A percentile compares a stretch with the other conserved stretches of the same genome.
phyloP scores from a whole-genome alignment of 2,888 invertebrate genomes.

The Latrodectus elegans region DNA sequence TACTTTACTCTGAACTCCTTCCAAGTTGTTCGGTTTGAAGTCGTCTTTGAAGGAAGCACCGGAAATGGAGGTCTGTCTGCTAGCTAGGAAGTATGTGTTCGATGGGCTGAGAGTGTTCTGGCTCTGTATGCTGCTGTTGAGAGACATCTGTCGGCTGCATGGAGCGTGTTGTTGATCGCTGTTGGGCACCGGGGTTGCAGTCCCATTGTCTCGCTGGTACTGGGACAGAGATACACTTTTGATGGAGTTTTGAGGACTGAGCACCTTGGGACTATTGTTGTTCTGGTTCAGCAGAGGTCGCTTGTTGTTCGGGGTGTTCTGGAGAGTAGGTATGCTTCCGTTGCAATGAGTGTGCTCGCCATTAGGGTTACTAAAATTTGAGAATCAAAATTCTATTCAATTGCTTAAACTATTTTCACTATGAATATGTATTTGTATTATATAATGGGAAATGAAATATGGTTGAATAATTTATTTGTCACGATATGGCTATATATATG shows the following conservation, averaged over 20 bases:
- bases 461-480: too few species aligned
- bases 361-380: background rate
- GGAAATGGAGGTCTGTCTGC: conserved; percentile 74
- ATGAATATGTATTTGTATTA: too few species aligned
- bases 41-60: conserved; percentile 73
- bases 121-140: conserved; percentile 72
- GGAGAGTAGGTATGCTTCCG: conserved; percentile 74
- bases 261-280: conserved; percentile 73
- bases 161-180: conserved; percentile 70
- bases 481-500: too few species aligned
- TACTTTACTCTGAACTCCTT: conserved; percentile 31
- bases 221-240: conserved; percentile 70
- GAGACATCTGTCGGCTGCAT: conserved; percentile 74
- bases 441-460: too few species aligned
- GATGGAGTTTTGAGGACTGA: conserved; percentile 85
- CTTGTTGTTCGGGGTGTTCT: conserved; percentile 74
- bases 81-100: conserved; percentile 70
- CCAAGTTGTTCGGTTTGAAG: conserved; percentile 63
- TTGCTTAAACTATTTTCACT: too few species aligned
- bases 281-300: conserved; percentile 72
- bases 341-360: conserved; percentile 81
- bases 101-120: conserved; percentile 53
- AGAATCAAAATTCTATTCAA: too few species aligned
- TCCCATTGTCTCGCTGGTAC: conserved; percentile 18
- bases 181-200: conserved; percentile 8